These are phyloP conservation scores for Zygaena filipendulae DNA, from an alignment of 2,888 invertebrate species.

Conservation along the genomic window DNA sequence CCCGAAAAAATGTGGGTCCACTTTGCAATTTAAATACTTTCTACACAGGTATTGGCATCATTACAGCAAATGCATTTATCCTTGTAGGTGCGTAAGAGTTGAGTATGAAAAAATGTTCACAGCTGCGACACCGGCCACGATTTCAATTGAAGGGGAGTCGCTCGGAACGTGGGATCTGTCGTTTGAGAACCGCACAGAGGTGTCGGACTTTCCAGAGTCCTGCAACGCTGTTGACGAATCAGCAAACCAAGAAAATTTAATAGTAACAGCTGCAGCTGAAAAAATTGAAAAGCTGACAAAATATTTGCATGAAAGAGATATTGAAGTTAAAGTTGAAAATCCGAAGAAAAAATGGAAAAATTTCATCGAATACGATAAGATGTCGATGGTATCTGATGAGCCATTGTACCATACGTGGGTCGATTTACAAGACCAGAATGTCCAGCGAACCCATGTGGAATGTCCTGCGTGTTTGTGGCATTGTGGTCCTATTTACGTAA, in stretches of 20 bases:
- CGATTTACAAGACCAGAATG: slow-evolving; percentile 27
- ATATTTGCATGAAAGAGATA: slow-evolving; percentile 35
- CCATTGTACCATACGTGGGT: slow-evolving; percentile 30
- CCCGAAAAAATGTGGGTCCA: no score
- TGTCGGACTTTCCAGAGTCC: slow-evolving; percentile 28
- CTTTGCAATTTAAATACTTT: no score
- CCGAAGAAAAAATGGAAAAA: slow-evolving; percentile 47
- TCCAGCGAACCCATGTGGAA: slow-evolving; percentile 17
- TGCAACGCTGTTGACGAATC: slow-evolving; percentile 25
- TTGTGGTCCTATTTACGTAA: slow-evolving; percentile 48
- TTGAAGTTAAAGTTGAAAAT: slow-evolving; percentile 21
- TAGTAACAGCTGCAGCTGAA: slow-evolving; percentile 38
- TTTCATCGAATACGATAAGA: slow-evolving; percentile 27
- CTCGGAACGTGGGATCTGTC: slow-evolving; percentile 33
- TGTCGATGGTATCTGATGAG: slow-evolving; percentile 19
- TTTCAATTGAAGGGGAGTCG: slow-evolving; percentile 29
- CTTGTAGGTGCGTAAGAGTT: slow-evolving; percentile 55
- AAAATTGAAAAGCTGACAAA: slow-evolving; percentile 63
- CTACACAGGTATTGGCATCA: no score
- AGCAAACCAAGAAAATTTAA: slow-evolving; percentile 25
- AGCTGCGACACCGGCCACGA: slow-evolving; percentile 39
- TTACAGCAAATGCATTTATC: slow-evolving; percentile 4
- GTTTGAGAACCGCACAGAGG: slow-evolving; percentile 36
- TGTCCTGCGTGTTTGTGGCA: slow-evolving; percentile 63
- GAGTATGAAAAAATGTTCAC: slow-evolving; percentile 42